Conservation (phyloP, 2,888 invertebrate species). For the Corbicula japonica region DNA sequence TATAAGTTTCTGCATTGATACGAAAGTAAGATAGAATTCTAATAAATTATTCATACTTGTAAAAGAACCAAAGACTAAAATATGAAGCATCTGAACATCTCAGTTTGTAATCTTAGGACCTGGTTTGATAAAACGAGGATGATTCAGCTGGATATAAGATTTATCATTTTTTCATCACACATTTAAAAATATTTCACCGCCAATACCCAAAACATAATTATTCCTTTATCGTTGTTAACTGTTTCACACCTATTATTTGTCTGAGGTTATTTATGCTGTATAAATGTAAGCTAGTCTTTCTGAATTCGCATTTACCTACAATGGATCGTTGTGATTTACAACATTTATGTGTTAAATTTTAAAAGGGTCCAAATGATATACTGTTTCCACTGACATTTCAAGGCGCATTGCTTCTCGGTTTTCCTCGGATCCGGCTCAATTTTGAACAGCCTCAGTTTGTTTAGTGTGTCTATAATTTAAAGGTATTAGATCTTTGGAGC, state of each 20-base stretch:
- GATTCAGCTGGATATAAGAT: constrained; percentile 44
- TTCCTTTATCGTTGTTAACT: constrained; percentile 48
- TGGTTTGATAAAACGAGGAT: constrained; percentile 5
- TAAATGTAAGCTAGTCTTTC: constrained; percentile 44
- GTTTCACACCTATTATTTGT: constrained; percentile 60
- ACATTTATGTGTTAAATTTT: constrained; percentile 56
- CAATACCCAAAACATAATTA: constrained; percentile 50
- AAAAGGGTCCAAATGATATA: constrained; percentile 51
- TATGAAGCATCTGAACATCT: too few species aligned
- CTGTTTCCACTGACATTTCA: constrained; percentile 23
- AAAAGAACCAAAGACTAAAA: too few species aligned
- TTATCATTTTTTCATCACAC: constrained; percentile 47
- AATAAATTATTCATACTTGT: too few species aligned
- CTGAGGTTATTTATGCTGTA: constrained; percentile 58
- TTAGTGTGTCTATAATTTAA: too few species aligned
- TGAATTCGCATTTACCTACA: constrained; percentile 62
- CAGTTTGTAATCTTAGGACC: too few species aligned
- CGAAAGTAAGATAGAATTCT: too few species aligned
- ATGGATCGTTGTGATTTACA: constrained; percentile 58
- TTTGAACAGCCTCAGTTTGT: too few species aligned
- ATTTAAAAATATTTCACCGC: constrained; percentile 20
- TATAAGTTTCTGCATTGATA: too few species aligned
- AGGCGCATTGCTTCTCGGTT: too few species aligned
- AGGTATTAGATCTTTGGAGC: too few species aligned
- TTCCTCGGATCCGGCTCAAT: too few species aligned